Percentiles rank a stretch among this genome's conserved stretches.
phyloP scores from a whole-genome alignment of 2,113 vertebrate species.

The Ceyx melanurus region DNA sequence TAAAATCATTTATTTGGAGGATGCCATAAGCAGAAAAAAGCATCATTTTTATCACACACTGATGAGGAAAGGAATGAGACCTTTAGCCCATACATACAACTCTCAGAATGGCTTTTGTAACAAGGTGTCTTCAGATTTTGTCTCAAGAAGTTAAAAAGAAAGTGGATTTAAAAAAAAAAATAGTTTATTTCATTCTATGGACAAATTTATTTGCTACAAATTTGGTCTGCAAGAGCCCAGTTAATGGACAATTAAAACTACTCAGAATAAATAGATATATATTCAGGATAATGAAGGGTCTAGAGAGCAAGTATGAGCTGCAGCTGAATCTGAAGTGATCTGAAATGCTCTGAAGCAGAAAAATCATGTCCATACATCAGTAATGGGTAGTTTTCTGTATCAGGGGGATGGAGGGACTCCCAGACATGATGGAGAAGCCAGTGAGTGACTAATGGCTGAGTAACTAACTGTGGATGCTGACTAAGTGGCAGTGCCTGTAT shows the following conservation, averaged over 20 bases:
- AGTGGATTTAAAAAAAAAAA: background rate
- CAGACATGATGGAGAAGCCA: background rate
- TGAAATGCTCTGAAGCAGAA: background rate
- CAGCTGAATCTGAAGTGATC: no score
- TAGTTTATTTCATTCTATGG: background rate
- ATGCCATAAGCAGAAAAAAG: background rate
- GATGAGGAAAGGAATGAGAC: background rate
- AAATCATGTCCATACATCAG: background rate
- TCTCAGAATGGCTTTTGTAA: background rate
- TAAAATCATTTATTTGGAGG: background rate
- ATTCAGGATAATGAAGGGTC: no score
- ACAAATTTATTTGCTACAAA: background rate
- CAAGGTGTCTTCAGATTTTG: background rate
- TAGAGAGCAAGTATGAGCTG: no score
- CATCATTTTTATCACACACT: background rate
- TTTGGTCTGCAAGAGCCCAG: background rate
- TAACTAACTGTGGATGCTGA: background rate
- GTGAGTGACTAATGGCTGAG: slow-evolving; percentile 23
- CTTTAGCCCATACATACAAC: background rate
- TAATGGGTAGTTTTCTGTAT: background rate
- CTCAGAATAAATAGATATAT: background rate
- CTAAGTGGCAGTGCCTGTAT: background rate
- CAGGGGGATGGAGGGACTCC: background rate
- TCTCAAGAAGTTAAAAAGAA: background rate
- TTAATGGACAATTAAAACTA: background rate